phyloP scores from a whole-genome alignment of 2,888 invertebrate genomes.

The Nomada fucata region DNA sequence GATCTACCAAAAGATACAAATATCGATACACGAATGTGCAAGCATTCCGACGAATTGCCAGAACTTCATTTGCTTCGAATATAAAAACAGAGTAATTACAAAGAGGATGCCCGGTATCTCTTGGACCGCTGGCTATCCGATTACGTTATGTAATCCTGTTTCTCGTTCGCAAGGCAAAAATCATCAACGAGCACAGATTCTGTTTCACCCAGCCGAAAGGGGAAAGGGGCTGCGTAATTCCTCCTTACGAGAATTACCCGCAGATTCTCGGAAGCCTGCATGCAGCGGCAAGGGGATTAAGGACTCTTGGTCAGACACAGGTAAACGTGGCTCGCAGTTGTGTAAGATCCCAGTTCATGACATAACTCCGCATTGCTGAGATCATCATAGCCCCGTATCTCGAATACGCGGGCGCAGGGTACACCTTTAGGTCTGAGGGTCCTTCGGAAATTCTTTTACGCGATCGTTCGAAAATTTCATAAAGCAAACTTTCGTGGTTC shows the following conservation, averaged over 20 bases:
- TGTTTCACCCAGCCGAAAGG: too few relatives aligned
- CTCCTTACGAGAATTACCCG: background rate
- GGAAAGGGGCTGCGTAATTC: background rate
- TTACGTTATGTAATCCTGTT: background rate
- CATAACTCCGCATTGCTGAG: slow-evolving; percentile 33
- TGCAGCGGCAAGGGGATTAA: slow-evolving; percentile 26
- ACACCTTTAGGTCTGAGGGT: background rate
- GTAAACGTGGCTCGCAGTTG: slow-evolving; percentile 1
- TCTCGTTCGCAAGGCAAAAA: background rate
- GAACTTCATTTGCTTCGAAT: too few relatives aligned
- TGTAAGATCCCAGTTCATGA: slow-evolving; percentile 29
- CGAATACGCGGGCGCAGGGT: slow-evolving; percentile 13
- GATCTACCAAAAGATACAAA: too few relatives aligned
- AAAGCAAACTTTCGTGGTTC: background rate
- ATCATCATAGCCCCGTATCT: slow-evolving; percentile 21
- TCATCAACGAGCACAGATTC: background rate
- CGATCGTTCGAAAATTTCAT: slow-evolving; percentile 19
- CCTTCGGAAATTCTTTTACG: background rate
- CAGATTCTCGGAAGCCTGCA: slow-evolving; percentile 7
- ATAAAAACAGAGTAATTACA: too few relatives aligned
- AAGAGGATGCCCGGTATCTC: too few relatives aligned
- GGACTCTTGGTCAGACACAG: slow-evolving; percentile 12
- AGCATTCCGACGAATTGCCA: too few relatives aligned
- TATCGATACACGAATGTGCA: too few relatives aligned
- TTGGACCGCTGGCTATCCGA: background rate